A percentile compares a stretch with the other conserved stretches of the same genome.
Conservation (phyloP, 1,140 invertebrate genomes). For the Geopemphigus sp. region DNA sequence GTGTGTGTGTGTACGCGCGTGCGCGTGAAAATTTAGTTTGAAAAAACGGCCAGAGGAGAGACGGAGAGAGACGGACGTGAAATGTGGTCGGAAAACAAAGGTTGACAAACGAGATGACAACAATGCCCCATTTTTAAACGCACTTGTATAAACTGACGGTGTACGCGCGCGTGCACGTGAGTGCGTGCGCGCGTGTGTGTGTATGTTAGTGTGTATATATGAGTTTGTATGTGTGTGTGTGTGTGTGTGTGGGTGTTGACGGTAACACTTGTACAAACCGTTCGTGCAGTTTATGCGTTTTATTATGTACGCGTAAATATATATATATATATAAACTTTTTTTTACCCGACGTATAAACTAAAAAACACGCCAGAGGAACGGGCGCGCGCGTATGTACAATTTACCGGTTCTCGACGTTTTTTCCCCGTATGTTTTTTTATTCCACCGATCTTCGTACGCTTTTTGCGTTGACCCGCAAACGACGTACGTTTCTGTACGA, state of each 20-base stretch:
- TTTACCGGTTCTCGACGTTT: conserved; percentile 2
- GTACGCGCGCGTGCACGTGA: no score
- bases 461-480: no score
- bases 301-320: no score
- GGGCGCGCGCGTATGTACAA: background rate
- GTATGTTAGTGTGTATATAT: background rate
- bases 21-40: no score
- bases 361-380: conserved; percentile 6
- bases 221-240: no score
- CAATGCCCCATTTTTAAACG: conserved; percentile 27
- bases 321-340: no score
- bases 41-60: background rate
- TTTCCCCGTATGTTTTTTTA: background rate
- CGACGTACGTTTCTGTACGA: no score
- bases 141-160: conserved; percentile 40
- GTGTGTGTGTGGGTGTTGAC: background rate
- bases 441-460: no score
- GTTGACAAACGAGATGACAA: conserved; percentile 48
- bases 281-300: no score
- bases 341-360: no score
- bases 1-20: no score
- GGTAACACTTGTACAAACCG: conserved; percentile 38
- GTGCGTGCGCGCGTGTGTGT: background rate
- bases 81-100: conserved; percentile 48
- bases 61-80: background rate